phyloP scores from a whole-genome alignment of 2,888 invertebrate genomes.

The Clunio marinus region DNA sequence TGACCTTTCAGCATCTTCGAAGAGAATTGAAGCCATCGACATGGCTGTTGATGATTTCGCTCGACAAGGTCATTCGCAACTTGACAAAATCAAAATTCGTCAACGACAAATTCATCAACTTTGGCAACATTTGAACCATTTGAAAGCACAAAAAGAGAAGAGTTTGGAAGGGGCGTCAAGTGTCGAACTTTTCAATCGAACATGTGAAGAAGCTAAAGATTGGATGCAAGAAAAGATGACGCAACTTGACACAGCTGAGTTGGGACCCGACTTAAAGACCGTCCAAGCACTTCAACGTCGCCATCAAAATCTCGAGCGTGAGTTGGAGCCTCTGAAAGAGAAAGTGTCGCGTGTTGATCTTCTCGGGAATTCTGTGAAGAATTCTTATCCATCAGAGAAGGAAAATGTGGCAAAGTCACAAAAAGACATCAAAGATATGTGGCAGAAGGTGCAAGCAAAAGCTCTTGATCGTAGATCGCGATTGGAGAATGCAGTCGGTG shows the following conservation, averaged over 20 bases:
- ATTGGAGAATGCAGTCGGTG: constrained; percentile 90
- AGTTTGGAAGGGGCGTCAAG: constrained; percentile 88
- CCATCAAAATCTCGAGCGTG: constrained; percentile 90
- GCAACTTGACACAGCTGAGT: constrained; percentile 71
- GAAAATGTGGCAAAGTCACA: constrained; percentile 80
- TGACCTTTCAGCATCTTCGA: constrained; percentile 89
- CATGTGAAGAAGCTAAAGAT: constrained; percentile 92
- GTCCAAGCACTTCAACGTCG: constrained; percentile 86
- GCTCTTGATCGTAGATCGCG: constrained; percentile 77
- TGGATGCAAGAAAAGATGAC: constrained; percentile 98
- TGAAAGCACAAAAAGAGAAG: constrained; percentile 86
- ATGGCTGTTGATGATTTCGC: constrained; percentile 80
- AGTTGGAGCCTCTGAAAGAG: constrained; percentile 89
- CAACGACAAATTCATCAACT: constrained; percentile 81
- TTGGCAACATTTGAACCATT: constrained; percentile 80
- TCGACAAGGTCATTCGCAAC: constrained; percentile 77
- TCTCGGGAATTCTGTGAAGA: constrained; percentile 84
- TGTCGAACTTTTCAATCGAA: constrained; percentile 91
- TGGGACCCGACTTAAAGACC: constrained; percentile 83
- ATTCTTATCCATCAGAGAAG: constrained; percentile 86
- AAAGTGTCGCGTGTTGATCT: constrained; percentile 85
- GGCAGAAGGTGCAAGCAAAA: constrained; percentile 82
- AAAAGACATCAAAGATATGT: constrained; percentile 78
- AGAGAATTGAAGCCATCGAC: constrained; percentile 85
- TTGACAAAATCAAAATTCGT: constrained; percentile 70